Evolutionary conservation across 2,888 invertebrate genomes (phyloP).

Genomic region (Microctonus aethiopoides): DNA sequence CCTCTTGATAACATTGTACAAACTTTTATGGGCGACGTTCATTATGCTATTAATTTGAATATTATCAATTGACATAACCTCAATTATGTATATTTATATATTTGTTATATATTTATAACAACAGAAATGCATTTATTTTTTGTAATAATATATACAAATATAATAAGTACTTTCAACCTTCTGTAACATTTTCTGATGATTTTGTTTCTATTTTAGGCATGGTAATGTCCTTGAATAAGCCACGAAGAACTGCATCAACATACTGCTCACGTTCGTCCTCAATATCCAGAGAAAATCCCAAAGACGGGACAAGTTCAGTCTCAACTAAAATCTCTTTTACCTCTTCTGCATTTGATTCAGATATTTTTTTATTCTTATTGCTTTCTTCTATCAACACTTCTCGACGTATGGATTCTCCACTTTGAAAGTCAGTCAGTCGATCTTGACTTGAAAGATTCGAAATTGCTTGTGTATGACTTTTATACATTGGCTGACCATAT

Average conservation of each 20-base stretch:
- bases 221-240: constrained; percentile 49
- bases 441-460: constrained; percentile 43
- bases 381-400: neutral
- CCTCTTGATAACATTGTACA: too few species aligned
- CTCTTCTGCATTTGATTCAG: neutral
- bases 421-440: constrained; percentile 35
- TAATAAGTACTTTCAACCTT: neutral
- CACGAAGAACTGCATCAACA: constrained; percentile 59
- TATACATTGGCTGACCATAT: constrained; percentile 42
- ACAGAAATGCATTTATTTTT: constrained; percentile 4
- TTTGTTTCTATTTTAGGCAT: constrained; percentile 14
- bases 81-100: neutral
- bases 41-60: neutral
- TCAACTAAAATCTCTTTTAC: constrained; percentile 47
- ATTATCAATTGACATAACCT: neutral
- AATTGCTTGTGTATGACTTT: constrained; percentile 7
- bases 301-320: constrained; percentile 64
- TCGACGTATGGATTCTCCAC: neutral
- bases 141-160: neutral
- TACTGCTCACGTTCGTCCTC: constrained; percentile 60
- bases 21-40: too few species aligned
- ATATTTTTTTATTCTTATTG: too few species aligned
- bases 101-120: neutral
- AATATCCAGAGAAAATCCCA: constrained; percentile 62
- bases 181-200: neutral